Base-by-base conservation (phyloP, 1,140 invertebrate genomes). In the Bombus pyrosoma region DNA sequence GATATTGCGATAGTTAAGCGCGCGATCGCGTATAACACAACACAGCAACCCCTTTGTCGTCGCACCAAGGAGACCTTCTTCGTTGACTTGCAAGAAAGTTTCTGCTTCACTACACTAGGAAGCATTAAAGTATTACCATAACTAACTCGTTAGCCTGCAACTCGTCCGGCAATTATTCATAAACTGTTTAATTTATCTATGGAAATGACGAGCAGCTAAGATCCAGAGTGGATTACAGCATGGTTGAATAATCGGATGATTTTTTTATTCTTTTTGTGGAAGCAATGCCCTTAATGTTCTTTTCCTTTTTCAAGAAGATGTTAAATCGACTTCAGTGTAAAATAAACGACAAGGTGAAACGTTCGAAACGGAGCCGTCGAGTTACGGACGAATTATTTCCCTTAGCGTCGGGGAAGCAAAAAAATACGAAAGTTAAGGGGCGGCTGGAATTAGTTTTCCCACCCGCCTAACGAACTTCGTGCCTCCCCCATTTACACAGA, bases 1-100 rank as follows among this genome's bases (percentile, higher is more conserved):
- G 89, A 90, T 90, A 90, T 90, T 90, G 81, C 89, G 73, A 89
- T 89, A 89, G 85, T 89, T 89, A 85, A 87, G 76, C 80, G 47
- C 81, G 41, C 85, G 87, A 89, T 83, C 86, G 76, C 69, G 85
- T 80, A 76, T 89, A 86, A 85, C 68, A 74, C 85, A 81, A 32
- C 71, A 69, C 64, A 34, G 39, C 62, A 15, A 28, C 53, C 53
- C 73, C 64, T 89, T 89, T 89, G 87, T 80, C 71, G 76, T 62
- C 79, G 62, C 64, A 62, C 59, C 81, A 69, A 72, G 28, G 80
- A 62, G 41, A 78, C 15, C 41, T 73, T 8, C 32, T 34, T 8
- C 41, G n/a, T 75, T n/a, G n/a, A 25, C 41, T 74, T 64, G 18
- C 71, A 13, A n/a, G 37, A 47, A 82, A 47, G 8, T 66, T 75